Evolutionary conservation across 2,797 vertebrate genomes (phyloP), one percentile per base, ranked within the genome.

Genomic region (Acanthurus lineatus): DNA sequence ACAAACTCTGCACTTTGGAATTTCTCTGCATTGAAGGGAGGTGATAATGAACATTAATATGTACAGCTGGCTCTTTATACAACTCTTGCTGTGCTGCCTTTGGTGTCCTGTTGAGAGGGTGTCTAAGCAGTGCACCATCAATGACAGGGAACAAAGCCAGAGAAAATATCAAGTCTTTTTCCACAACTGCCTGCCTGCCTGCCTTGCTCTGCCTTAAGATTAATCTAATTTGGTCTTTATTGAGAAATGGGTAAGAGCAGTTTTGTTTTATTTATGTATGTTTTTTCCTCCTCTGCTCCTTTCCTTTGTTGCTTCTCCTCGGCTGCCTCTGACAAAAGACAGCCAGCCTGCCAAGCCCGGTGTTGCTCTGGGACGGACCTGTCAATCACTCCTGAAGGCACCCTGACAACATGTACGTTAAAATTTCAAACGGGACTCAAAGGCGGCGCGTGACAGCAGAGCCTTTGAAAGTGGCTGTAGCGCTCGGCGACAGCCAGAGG

Each of bases 341-440:
- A 94, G 92, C 93, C 93, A 94, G 95, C 93, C 95, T 95, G 95
- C 95, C 94, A 94, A 95, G 93, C 94, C 93, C 88, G 84, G 93
- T 91, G 93, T 93, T 94, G 95, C 95, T 95, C 93, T 94, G 95
- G 96, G 96, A 96, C 94, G 87, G 90, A 94, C 91, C 95, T 95
- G 96, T 96, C 96, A 96, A 95, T 96, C 95, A 96, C 89, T 87
- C 88, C 94, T 95, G 95, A 96, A 93, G 94, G 95, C 94, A 87
- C 94, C 92, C 94, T 95, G 95, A 96, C 95, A 96, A 96, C 95
- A 93, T 94, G 95, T 95, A 95, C 94, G 94, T 95, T 95, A 93
- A 96, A 95, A 96, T 96, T 96, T 95, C 95, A 96, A 96, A 94
- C 92, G 70, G 91, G 94, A 94, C 94, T 95, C 96, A 95, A 96